Evolutionary conservation across 2,888 invertebrate genomes (phyloP).

Genomic region (Troides aeacus): DNA sequence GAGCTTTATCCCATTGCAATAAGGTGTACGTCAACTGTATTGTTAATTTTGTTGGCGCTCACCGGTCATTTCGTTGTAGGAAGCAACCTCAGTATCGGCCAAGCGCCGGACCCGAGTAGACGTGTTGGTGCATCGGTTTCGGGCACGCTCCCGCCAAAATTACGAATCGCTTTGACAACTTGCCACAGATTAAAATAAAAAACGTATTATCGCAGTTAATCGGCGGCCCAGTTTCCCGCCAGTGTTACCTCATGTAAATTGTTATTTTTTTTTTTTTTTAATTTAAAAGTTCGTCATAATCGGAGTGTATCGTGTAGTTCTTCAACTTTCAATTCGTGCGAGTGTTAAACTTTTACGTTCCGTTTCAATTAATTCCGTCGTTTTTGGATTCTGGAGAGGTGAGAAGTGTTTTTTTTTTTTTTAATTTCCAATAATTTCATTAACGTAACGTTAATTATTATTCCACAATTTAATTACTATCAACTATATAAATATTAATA

Average conservation of each 20-base stretch:
- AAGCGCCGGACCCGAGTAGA: conserved; percentile 30
- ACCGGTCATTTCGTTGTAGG: conserved; percentile 28
- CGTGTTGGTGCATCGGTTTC: conserved; percentile 13
- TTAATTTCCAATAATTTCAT: no score
- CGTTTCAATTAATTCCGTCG: no score
- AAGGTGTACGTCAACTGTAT: background rate
- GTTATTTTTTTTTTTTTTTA: background rate
- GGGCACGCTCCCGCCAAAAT: conserved; percentile 24
- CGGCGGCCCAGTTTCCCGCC: background rate
- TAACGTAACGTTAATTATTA: no score
- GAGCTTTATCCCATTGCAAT: background rate
- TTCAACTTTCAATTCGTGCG: background rate
- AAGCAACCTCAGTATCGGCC: conserved; percentile 36
- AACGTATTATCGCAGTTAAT: conserved; percentile 3
- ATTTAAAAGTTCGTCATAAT: background rate
- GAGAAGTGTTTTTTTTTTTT: no score
- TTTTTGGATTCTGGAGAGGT: no score
- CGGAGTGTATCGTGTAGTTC: background rate
- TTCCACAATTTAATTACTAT: no score
- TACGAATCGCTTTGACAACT: conserved; percentile 25
- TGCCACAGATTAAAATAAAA: conserved; percentile 11
- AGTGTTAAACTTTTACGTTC: background rate
- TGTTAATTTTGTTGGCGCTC: conserved; percentile 8
- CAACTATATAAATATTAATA: no score
- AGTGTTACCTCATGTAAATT: background rate